Percentiles rank a stretch among this genome's conserved stretches.
Conservation (phyloP, 2,113 vertebrate species). For the Bucco capensis region DNA sequence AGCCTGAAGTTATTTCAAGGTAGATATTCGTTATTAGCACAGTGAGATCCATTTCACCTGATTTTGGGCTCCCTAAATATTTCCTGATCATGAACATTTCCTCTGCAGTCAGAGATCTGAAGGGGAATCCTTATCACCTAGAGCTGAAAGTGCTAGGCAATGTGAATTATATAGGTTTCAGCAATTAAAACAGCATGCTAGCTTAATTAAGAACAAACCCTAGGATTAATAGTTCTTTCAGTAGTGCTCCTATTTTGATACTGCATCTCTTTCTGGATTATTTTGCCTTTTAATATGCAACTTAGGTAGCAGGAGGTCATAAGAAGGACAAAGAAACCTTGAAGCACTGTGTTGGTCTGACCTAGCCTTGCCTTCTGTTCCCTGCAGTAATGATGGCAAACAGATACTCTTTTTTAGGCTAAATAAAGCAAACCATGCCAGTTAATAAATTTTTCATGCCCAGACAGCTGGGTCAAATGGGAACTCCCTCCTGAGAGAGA, state of each 20-base stretch:
- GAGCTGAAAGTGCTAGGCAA: not conserved
- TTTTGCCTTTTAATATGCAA: not conserved
- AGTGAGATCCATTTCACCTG: not conserved
- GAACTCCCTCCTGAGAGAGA: constrained; percentile 4
- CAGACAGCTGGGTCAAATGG: constrained; percentile 27
- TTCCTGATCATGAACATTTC: not conserved
- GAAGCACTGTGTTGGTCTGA: constrained; percentile 2
- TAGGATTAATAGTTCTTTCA: not conserved
- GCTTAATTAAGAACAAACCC: not conserved
- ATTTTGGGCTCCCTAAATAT: not conserved
- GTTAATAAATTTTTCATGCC: constrained; percentile 47
- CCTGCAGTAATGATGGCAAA: constrained; percentile 33
- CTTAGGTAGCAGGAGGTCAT: constrained; percentile 21
- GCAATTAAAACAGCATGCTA: not conserved
- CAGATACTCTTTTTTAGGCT: constrained; percentile 40
- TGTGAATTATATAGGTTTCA: not conserved
- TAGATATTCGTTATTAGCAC: not conserved
- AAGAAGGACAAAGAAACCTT: constrained; percentile 23
- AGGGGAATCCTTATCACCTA: not conserved
- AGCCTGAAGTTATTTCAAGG: not conserved
- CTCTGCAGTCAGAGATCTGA: not conserved
- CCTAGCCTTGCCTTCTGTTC: constrained; percentile 9
- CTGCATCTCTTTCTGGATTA: not conserved
- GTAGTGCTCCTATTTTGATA: not conserved
- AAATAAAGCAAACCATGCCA: constrained; percentile 42